phyloP scores from a whole-genome alignment of 2,113 vertebrate genomes.

The Pseudorectes ferrugineus region DNA sequence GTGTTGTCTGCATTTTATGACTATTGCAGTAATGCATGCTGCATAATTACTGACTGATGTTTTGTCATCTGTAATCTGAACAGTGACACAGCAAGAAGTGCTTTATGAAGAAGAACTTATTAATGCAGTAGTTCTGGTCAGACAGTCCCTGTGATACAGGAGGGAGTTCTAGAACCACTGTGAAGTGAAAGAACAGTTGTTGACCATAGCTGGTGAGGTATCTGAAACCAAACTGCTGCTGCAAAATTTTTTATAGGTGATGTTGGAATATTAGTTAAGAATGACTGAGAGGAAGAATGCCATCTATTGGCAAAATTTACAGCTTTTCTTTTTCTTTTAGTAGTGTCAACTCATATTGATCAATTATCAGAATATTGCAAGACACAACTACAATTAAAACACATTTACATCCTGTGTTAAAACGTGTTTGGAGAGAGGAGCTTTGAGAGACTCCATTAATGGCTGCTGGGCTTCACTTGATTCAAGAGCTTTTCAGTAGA shows the following conservation, averaged over 20 bases:
- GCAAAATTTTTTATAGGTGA: not conserved
- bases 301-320: not conserved
- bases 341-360: not conserved
- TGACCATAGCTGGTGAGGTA: not conserved
- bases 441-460: not conserved
- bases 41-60: not conserved
- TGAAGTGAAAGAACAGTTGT: not conserved
- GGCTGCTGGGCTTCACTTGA: not conserved
- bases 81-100: not conserved
- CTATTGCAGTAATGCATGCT: not conserved
- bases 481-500: not conserved
- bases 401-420: accelerated
- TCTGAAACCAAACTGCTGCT: not conserved
- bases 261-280: not conserved
- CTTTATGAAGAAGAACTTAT: not conserved
- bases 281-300: not conserved
- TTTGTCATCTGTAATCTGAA: not conserved
- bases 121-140: not conserved
- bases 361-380: not conserved
- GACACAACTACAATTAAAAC: not conserved
- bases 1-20: not conserved
- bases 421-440: not conserved
- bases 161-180: not conserved
- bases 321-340: not conserved
- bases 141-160: not conserved